Evolutionary conservation across 1,140 invertebrate species (phyloP).

Genomic region (Nephotettix cincticeps): DNA sequence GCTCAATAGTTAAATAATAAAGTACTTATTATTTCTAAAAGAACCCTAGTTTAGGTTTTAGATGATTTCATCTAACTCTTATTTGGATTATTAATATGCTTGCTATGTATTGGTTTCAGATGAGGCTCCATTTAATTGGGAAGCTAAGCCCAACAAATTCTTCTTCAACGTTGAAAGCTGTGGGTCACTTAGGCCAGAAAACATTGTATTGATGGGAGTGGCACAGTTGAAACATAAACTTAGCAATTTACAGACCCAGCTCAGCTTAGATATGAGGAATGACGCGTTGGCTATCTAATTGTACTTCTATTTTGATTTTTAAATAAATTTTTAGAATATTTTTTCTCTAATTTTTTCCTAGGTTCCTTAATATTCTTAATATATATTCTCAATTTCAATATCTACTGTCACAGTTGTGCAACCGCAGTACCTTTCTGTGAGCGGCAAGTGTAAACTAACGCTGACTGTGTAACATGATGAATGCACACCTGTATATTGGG

Average conservation of each 20-base stretch:
- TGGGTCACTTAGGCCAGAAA: slow-evolving; percentile 93
- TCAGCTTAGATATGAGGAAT: slow-evolving; percentile 68
- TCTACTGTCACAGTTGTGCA: no score
- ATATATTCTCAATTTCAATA: no score
- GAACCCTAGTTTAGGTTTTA: no score
- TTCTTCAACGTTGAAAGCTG: slow-evolving; percentile 96
- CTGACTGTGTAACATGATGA: no score
- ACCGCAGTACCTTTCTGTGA: no score
- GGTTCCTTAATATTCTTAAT: no score
- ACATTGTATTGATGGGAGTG: slow-evolving; percentile 94
- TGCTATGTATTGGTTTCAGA: slow-evolving; percentile 62
- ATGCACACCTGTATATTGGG: no score
- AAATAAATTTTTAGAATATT: background rate
- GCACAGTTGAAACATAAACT: slow-evolving; percentile 94
- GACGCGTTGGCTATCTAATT: slow-evolving; percentile 11
- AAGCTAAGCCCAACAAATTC: slow-evolving; percentile 96
- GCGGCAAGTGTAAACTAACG: no score
- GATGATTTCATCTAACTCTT: no score
- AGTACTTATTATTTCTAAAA: no score
- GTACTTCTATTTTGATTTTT: background rate
- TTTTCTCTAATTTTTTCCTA: background rate
- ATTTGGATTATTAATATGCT: no score
- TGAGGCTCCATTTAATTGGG: slow-evolving; percentile 91
- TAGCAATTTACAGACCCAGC: slow-evolving; percentile 90
- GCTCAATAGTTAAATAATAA: no score